Percentiles rank a stretch among this genome's conserved stretches.
phyloP scores from a whole-genome alignment of 2,797 vertebrate genomes.

The Falco berigora region DNA sequence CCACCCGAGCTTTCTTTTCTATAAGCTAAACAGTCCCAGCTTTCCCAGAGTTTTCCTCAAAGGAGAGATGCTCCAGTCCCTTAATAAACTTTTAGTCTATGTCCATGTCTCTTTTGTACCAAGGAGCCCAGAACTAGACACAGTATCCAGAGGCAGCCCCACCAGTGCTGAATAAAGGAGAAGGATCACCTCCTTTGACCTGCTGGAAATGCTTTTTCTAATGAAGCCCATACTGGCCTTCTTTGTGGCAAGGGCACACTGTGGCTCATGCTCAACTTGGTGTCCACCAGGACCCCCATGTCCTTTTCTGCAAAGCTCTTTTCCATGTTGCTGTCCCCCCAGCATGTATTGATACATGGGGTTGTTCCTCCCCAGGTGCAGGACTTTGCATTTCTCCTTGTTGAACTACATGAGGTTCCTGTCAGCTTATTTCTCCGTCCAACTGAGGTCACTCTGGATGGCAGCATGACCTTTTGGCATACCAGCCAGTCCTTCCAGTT shows the following conservation, averaged over 20 bases:
- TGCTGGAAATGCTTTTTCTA: not conserved
- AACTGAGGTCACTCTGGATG: no score
- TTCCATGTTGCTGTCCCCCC: not conserved
- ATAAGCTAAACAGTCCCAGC: not conserved
- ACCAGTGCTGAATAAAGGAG: not conserved
- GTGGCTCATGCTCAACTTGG: not conserved
- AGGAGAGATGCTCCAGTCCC: not conserved
- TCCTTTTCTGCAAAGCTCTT: not conserved
- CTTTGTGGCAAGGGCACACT: not conserved
- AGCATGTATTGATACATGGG: not conserved
- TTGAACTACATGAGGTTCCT: no score
- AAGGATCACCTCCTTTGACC: not conserved
- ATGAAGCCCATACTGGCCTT: not conserved
- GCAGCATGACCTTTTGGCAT: no score
- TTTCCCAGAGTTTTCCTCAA: not conserved
- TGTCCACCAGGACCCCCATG: not conserved
- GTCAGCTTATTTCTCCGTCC: no score
- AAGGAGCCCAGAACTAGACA: not conserved
- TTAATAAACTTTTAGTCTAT: not conserved
- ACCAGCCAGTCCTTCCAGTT: no score
- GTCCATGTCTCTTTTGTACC: not conserved
- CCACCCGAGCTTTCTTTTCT: not conserved
- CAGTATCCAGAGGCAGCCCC: not conserved
- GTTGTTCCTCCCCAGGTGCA: not conserved
- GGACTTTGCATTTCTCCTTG: no score